Conservation (phyloP, 2,113 vertebrate species). For the Myrmophylax atrothorax region DNA sequence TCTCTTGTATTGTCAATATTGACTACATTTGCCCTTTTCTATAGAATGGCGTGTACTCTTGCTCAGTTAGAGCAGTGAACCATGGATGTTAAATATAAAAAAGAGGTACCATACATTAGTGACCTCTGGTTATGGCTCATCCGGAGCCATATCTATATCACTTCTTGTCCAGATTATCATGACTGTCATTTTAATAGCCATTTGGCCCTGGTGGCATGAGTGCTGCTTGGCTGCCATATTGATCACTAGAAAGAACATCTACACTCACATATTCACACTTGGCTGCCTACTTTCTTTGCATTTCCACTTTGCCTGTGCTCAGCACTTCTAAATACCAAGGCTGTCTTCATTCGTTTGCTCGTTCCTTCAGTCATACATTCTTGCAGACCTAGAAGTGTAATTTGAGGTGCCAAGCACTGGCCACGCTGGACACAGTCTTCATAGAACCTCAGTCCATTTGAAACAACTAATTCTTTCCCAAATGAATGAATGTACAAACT, state of each 20-base stretch:
- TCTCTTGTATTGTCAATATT: not conserved
- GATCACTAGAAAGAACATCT: not conserved
- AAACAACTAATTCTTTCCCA: not conserved
- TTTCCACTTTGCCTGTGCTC: not conserved
- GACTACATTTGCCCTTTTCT: not conserved
- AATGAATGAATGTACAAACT: not conserved
- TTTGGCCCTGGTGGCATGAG: not conserved
- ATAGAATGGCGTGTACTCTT: not conserved
- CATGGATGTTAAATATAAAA: not conserved
- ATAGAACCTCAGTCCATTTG: not conserved
- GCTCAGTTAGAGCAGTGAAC: not conserved
- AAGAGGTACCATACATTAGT: not conserved
- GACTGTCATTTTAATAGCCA: not conserved
- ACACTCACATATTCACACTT: not conserved
- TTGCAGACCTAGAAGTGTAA: not conserved
- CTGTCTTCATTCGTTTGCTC: not conserved
- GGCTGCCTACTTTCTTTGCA: not conserved
- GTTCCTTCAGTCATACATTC: not conserved
- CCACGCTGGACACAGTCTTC: not conserved
- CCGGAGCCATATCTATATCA: not conserved
- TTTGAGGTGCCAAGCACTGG: not conserved
- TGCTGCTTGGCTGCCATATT: conserved; percentile 22
- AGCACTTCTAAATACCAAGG: not conserved
- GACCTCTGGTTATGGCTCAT: not conserved
- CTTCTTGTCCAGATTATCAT: not conserved